Evolutionary conservation across 2,113 vertebrate species (phyloP).

Genomic region (Sapajus apella): DNA sequence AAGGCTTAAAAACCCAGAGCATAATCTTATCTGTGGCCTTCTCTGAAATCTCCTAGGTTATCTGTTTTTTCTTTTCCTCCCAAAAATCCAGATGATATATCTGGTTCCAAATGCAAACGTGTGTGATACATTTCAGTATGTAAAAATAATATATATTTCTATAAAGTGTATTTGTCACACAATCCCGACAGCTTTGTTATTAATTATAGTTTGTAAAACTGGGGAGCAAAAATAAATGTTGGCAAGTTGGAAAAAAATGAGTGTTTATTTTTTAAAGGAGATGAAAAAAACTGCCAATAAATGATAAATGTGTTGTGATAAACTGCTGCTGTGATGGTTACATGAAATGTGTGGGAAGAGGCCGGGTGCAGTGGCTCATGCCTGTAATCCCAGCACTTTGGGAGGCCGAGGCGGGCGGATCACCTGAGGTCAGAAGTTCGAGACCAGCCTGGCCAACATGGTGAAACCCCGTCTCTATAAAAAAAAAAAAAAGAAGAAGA

Average conservation of each 20-base stretch:
- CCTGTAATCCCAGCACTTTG: too few species aligned
- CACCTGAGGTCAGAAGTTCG: too few species aligned
- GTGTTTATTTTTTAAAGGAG: neutral
- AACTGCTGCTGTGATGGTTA: neutral
- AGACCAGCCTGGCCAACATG: too few species aligned
- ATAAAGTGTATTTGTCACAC: neutral
- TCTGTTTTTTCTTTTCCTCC: constrained; percentile 18
- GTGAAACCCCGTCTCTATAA: too few species aligned
- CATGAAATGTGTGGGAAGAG: neutral
- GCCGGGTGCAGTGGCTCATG: too few species aligned
- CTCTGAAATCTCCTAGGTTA: neutral
- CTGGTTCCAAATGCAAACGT: neutral
- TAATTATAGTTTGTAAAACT: constrained; percentile 10
- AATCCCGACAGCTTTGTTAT: neutral
- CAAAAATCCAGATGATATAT: constrained; percentile 11
- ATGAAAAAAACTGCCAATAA: neutral
- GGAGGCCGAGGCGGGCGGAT: too few species aligned
- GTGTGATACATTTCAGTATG: neutral
- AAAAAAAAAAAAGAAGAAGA: too few species aligned
- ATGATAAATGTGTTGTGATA: neutral
- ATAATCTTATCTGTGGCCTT: neutral
- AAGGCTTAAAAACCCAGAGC: neutral
- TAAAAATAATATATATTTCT: neutral
- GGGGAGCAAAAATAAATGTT: neutral
- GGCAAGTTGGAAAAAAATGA: neutral